Conservation (phyloP, 2,797 vertebrate genomes). For the Galagoides demidoff region DNA sequence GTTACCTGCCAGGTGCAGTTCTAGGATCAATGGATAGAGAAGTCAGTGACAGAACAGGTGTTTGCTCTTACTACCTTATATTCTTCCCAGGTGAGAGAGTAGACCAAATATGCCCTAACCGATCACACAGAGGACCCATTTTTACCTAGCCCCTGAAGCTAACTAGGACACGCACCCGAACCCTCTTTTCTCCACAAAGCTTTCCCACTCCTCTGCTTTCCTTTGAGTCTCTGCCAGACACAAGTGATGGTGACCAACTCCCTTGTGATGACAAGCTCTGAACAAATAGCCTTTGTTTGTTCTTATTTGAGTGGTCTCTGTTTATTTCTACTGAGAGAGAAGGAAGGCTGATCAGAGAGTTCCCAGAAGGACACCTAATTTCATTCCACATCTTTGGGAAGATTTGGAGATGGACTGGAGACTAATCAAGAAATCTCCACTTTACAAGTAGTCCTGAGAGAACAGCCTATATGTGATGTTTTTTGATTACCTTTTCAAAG, state of each 20-base stretch:
- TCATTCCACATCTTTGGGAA: not conserved
- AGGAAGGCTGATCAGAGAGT: not conserved
- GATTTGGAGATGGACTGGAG: not conserved
- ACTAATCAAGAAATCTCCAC: not conserved
- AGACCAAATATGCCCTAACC: not conserved
- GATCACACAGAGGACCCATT: not conserved
- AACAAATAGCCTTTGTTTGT: not conserved
- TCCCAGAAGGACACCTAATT: not conserved
- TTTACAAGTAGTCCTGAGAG: not conserved
- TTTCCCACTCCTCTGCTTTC: not conserved
- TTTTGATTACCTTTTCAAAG: conserved; percentile 62
- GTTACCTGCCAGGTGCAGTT: not conserved
- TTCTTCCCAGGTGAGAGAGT: not conserved
- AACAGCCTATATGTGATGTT: not conserved
- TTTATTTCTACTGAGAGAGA: not conserved
- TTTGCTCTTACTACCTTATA: not conserved
- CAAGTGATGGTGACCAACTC: not conserved
- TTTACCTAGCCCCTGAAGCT: not conserved
- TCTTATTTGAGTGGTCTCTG: not conserved
- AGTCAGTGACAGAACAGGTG: not conserved
- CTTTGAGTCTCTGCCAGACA: not conserved
- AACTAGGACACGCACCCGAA: not conserved
- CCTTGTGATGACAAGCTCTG: not conserved
- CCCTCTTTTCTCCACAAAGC: not conserved
- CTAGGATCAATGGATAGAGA: not conserved